Percentiles rank a stretch among this genome's conserved stretches.
Evolutionary conservation across 2,113 vertebrate genomes (phyloP).

Genomic region (Calypte anna): DNA sequence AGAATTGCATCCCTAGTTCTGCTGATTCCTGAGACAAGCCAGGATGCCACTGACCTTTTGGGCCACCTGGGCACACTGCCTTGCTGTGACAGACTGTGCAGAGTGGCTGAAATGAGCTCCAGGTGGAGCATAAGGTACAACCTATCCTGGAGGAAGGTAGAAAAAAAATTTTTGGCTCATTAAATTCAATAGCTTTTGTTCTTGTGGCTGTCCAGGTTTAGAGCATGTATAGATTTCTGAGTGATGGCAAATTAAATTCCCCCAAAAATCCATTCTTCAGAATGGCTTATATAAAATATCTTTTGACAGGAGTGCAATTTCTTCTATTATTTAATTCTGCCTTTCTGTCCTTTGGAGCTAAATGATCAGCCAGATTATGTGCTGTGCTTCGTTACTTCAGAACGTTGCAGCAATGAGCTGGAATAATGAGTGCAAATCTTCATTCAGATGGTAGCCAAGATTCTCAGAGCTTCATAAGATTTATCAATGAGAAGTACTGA

Average conservation of each 20-base stretch:
- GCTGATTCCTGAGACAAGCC: no score
- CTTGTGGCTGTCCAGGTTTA: not conserved
- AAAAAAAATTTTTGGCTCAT: not conserved
- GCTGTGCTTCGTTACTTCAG: slow-evolving; percentile 23
- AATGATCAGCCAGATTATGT: slow-evolving; percentile 2
- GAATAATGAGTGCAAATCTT: slow-evolving; percentile 10
- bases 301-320: slow-evolving; percentile 1
- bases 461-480: not conserved
- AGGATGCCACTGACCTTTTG: no score
- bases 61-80: not conserved
- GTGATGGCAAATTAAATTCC: not conserved
- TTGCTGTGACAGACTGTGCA: not conserved
- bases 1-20: no score
- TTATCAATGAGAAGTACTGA: not conserved
- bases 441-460: not conserved
- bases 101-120: not conserved
- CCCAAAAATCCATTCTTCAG: not conserved
- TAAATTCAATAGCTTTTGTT: not conserved
- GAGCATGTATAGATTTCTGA: not conserved
- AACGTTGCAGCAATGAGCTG: not conserved
- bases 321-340: not conserved
- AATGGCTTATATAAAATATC: not conserved
- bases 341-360: slow-evolving; percentile 8
- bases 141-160: not conserved
- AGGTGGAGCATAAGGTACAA: not conserved